Evolutionary conservation across 37 sponge, comb jelly and placozoan species (phyloP).

Genomic region (Amphimedon queenslandica): DNA sequence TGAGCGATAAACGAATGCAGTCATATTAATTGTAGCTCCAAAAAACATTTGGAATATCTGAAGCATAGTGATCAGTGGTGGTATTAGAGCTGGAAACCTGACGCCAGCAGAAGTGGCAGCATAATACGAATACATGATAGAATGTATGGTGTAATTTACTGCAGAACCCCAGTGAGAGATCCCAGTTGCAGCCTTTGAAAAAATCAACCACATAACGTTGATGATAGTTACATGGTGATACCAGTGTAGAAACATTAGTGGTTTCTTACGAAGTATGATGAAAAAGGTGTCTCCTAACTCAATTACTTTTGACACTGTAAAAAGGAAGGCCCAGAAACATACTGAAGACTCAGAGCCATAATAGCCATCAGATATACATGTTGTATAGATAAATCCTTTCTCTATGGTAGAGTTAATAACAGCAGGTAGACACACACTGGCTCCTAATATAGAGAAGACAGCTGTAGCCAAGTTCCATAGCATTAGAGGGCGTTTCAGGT

Average conservation of each 20-base stretch:
- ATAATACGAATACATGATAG: constrained; percentile 11
- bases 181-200: neutral
- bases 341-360: neutral
- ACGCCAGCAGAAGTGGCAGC: neutral
- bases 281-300: neutral
- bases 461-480: too few species aligned
- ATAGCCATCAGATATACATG: too few species aligned
- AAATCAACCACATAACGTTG: neutral
- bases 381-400: too few species aligned
- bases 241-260: neutral
- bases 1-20: too few species aligned
- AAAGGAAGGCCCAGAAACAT: neutral
- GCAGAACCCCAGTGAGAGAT: neutral
- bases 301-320: neutral
- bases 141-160: neutral
- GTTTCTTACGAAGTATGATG: neutral
- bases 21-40: neutral
- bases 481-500: too few species aligned
- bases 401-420: too few species aligned
- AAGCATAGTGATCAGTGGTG: neutral
- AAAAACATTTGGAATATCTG: constrained; percentile 1
- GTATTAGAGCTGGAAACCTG: neutral
- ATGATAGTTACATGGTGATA: neutral
- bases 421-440: too few species aligned
- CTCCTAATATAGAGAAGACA: too few species aligned